phyloP scores from a whole-genome alignment of 2,888 invertebrate species.

The Apamea monoglypha region DNA sequence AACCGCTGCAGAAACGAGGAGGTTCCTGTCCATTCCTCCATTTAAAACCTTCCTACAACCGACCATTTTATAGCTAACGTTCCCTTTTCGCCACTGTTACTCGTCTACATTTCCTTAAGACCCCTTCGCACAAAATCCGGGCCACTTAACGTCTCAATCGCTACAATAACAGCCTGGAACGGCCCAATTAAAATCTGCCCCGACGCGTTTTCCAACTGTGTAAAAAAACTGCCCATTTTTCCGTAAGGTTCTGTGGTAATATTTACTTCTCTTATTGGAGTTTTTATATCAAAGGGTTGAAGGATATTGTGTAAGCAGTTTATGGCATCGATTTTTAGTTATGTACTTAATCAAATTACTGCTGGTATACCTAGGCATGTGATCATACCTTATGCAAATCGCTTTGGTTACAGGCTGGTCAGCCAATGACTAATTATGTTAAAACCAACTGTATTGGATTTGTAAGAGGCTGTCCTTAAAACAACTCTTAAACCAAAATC shows the following conservation, averaged over 20 bases:
- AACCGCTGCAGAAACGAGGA: not conserved
- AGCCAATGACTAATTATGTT: not conserved
- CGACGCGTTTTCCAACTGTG: constrained; percentile 47
- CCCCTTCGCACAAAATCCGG: constrained; percentile 52
- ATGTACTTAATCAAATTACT: not conserved
- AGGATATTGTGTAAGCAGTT: not conserved
- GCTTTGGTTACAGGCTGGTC: not conserved
- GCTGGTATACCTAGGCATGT: not conserved
- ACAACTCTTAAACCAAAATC: not conserved
- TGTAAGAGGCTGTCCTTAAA: no score
- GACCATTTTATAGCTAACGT: constrained; percentile 24
- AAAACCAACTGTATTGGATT: not conserved
- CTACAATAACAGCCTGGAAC: constrained; percentile 65
- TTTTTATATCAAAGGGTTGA: constrained; percentile 4
- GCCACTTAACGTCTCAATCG: constrained; percentile 62
- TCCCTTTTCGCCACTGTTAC: constrained; percentile 37
- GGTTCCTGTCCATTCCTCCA: constrained; percentile 4
- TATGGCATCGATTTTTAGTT: not conserved
- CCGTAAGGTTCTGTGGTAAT: constrained; percentile 32
- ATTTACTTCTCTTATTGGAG: constrained; percentile 40
- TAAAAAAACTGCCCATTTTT: constrained; percentile 38
- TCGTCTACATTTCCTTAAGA: constrained; percentile 52
- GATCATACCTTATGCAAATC: not conserved
- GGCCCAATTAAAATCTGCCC: constrained; percentile 67
- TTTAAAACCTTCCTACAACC: constrained; percentile 8